These are phyloP conservation scores for Anolis sagrei DNA, from an alignment of 2,113 vertebrate species.

Conservation along the genomic window DNA sequence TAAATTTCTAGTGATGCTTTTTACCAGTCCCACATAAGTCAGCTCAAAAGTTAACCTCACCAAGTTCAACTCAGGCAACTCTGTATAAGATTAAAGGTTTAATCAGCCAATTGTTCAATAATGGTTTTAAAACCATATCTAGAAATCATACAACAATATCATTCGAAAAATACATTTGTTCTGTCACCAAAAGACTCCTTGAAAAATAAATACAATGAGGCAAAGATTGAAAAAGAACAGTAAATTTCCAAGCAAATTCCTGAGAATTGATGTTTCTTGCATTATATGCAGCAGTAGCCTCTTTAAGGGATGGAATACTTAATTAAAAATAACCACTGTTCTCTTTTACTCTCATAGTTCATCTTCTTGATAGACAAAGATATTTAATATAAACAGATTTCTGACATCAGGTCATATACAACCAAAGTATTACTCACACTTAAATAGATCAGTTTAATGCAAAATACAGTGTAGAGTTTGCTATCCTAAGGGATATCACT, in stretches of 20 bases:
- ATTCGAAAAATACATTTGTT: background rate
- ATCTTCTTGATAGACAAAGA: background rate
- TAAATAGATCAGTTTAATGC: background rate
- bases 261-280: background rate
- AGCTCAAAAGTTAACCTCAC: too few relatives aligned
- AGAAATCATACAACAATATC: background rate
- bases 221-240: too few relatives aligned
- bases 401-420: background rate
- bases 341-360: background rate
- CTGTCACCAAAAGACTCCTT: background rate
- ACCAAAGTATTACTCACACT: background rate
- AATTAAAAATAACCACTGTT: background rate
- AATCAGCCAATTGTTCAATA: background rate
- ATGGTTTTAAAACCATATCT: background rate
- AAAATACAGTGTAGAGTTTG: background rate
- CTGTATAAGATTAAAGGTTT: background rate
- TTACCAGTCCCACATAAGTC: background rate
- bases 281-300: background rate
- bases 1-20: background rate
- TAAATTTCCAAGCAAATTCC: background rate
- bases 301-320: background rate
- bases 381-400: background rate
- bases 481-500: background rate
- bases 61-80: background rate
- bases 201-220: background rate